Evolutionary conservation across 2,888 invertebrate species (phyloP), one percentile per base, ranked within the genome.

Genomic region (Lomographa bimaculata): DNA sequence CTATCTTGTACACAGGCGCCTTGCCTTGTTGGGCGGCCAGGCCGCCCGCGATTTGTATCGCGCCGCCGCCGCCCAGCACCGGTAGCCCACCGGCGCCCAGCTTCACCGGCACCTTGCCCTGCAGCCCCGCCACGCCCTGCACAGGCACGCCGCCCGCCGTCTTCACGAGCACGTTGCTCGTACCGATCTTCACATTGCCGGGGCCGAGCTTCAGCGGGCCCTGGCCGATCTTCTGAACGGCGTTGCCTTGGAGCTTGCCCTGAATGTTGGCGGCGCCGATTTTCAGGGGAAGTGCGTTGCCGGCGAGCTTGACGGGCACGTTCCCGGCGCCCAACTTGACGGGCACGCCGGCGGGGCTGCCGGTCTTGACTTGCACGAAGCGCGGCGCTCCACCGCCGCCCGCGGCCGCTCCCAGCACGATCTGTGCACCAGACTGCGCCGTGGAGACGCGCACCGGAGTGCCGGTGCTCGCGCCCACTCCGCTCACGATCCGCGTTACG

Each of bases 1-100:
- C 84, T 12, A 89, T 90, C 62, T 90, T 90, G 61, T 90, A 90
- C 1, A 90, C 80, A 0, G 89, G 90, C 8, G 86, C 71, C 57
- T 89, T 89, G n/a, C n/a, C n/a, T 39, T 83, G 77, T 0, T 83
- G 84, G 1, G 64, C 60, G 1, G 77, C 58, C 18, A 81, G 60
- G 25, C 78, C 57, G 47, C 79, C 64, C 1, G 85, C 74, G 5
- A 84, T 74, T 54, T 83, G 83, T 27, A 83, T 75, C 3, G 80
- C 50, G 5, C 82, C 82, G 0, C 83, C 79, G 21, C 76, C 70
- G 51, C 79, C 74, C 5, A 84, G 74, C 53, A 86, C 62, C 39
- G 81, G 84, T 24, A 83, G 58, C 24, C 66, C 76, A 1, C 71
- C 69, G n/a, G 79, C 76, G 16, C 82, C 77, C 7, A 78, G 70